Base-by-base conservation (phyloP, 2,888 invertebrate genomes). In the Pristionchus mayeri region DNA sequence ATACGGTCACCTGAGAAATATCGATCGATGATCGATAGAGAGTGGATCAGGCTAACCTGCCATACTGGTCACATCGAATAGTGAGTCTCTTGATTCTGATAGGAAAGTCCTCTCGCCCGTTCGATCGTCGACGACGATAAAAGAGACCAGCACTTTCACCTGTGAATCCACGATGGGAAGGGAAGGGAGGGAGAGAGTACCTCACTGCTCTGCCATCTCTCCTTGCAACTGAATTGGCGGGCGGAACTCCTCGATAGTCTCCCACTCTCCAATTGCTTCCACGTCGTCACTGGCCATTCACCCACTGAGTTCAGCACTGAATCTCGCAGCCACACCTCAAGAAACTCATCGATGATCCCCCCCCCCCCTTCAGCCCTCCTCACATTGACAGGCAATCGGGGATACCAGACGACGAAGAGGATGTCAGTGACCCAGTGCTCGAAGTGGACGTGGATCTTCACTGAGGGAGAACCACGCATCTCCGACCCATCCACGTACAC, bases 401-500 rank as follows among this genome's bases (percentile, higher is more conserved):
- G 91, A 84, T 87, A 92, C 91, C 91, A 91, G 18, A 91, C 91
- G n/a, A 87, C 88, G 86, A 91, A 92, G 24, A 87, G 83, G 81
- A 88, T 87, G 30, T 86, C 87, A 37, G 90, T 88, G 16, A 88
- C 89, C 86, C 88, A 87, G 30, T 85, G 60, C 30, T 88, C 86
- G 85, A 86, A 90, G 54, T 91, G 90, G 16, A 91, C 89, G 85
- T 91, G 89, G 13, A 91, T 85, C 63, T 86, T 84, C 48, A 90
- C 88, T 52, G 87, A 84, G 7, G 88, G 78, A n/a, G 85, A 85
- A 34, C 91, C 91, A 24, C 89, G 85, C 52, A 89, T 84, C 84
- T 91, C 91, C 16, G 91, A 91, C 0, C 91, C 91, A 85, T 91
- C 91, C 21, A 91, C 89, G 85, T 90, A 91, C 34, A 87, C 86